phyloP scores from a whole-genome alignment of 1,140 invertebrate species.

The Goniozus legneri region DNA sequence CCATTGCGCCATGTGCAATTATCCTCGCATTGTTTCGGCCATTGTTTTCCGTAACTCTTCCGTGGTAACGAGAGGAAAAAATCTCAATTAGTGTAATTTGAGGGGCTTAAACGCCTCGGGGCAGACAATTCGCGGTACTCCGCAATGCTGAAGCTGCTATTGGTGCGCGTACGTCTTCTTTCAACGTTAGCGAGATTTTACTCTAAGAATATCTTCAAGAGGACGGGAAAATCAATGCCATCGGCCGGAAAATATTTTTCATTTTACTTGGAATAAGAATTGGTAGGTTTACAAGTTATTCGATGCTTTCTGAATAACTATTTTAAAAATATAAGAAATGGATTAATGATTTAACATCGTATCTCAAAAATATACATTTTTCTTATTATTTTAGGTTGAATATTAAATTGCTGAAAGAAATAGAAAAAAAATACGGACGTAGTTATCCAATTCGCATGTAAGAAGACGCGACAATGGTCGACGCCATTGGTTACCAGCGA shows the following conservation, averaged over 20 bases:
- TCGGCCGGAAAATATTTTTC: too few relatives aligned
- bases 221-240: too few relatives aligned
- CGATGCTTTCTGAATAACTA: too few relatives aligned
- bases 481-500: too few relatives aligned
- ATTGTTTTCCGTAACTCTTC: slow-evolving; percentile 51
- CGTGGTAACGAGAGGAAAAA: slow-evolving; percentile 49
- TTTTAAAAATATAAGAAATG: background rate
- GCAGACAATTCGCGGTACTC: slow-evolving; percentile 37
- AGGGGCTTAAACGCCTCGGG: slow-evolving; percentile 52
- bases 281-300: too few relatives aligned
- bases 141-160: too few relatives aligned
- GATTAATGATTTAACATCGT: background rate
- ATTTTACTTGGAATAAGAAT: too few relatives aligned
- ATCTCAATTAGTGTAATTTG: slow-evolving; percentile 53
- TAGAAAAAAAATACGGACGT: slow-evolving; percentile 18
- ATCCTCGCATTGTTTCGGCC: slow-evolving; percentile 39
- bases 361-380: slow-evolving; percentile 1
- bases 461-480: slow-evolving; percentile 22
- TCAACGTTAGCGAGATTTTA: too few relatives aligned
- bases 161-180: too few relatives aligned
- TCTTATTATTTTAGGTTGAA: background rate
- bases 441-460: background rate
- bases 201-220: too few relatives aligned
- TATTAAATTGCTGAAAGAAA: background rate
- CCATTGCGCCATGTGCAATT: slow-evolving; percentile 38